Percentiles rank a stretch among this genome's conserved stretches.
Conservation (phyloP, 2,797 vertebrate species). For the Paedocypris micromegethes region DNA sequence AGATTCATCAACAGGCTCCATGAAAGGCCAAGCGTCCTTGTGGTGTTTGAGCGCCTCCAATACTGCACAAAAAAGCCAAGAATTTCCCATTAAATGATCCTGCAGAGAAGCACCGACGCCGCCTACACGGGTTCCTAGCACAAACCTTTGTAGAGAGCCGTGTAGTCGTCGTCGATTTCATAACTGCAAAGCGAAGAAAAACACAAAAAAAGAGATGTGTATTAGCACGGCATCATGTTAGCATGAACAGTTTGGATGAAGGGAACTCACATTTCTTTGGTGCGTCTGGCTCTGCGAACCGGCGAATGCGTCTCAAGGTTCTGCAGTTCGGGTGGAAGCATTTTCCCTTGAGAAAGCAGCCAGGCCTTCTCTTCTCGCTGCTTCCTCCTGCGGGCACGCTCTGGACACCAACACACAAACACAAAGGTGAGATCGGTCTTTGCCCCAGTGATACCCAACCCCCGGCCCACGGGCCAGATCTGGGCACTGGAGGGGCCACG, state of each 20-base stretch:
- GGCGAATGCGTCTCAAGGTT: conserved; percentile 88
- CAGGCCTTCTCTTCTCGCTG: conserved; percentile 90
- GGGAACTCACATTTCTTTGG: conserved; percentile 81
- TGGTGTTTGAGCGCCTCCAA: conserved; percentile 90
- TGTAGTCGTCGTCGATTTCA: conserved; percentile 95
- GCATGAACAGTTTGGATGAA: too few species aligned
- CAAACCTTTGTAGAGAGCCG: conserved; percentile 94
- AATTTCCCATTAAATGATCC: too few species aligned
- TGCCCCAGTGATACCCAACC: too few species aligned
- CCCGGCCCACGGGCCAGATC: too few species aligned
- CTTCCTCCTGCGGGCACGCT: conserved; percentile 87
- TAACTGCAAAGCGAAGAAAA: conserved; percentile 70
- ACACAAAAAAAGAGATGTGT: background rate
- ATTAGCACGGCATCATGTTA: too few species aligned
- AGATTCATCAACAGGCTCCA: conserved; percentile 96
- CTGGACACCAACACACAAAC: conserved; percentile 55
- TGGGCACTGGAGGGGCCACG: too few species aligned
- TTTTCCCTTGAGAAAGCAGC: conserved; percentile 90
- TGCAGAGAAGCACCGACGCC: too few species aligned
- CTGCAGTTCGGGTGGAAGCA: conserved; percentile 85
- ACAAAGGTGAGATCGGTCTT: too few species aligned
- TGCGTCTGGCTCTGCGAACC: conserved; percentile 69
- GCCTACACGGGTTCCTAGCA: too few species aligned
- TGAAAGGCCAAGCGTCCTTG: conserved; percentile 96
- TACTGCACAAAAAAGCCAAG: conserved; percentile 64